Conservation (phyloP, 2,888 invertebrate species). For the Microlaimidae sp. region DNA sequence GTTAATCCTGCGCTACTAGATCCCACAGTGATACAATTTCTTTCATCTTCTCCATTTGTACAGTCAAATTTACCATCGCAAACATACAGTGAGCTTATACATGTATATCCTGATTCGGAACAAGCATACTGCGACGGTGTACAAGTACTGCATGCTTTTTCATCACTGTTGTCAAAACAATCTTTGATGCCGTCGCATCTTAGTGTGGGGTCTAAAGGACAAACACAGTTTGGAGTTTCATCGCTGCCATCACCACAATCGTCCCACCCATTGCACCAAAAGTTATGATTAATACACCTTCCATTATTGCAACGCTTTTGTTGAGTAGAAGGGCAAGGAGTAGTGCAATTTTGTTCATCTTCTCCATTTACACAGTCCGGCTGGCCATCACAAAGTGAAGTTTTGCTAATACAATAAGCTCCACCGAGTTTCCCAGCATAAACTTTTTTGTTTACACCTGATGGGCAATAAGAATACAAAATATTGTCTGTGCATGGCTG, state of each 20-base stretch:
- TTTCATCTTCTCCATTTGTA: not conserved
- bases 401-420: not conserved
- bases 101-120: not conserved
- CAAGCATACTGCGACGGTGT: no score
- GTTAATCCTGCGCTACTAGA: no score
- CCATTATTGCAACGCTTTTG: not conserved
- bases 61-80: not conserved
- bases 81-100: not conserved
- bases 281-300: not conserved
- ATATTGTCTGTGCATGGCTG: not conserved
- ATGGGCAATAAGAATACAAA: not conserved
- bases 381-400: not conserved
- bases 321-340: not conserved
- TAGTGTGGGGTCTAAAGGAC: not conserved
- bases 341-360: not conserved
- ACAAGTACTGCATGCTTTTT: not conserved
- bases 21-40: not conserved
- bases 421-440: not conserved
- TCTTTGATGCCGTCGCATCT: not conserved
- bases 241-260: slow-evolving; percentile 4
- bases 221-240: not conserved
- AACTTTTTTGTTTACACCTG: not conserved
- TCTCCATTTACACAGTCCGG: not conserved
- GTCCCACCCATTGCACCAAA: not conserved
- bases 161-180: not conserved